These are phyloP conservation scores for Drosophila dunni DNA, from an alignment of 1,140 invertebrate species.

Conservation along the genomic window DNA sequence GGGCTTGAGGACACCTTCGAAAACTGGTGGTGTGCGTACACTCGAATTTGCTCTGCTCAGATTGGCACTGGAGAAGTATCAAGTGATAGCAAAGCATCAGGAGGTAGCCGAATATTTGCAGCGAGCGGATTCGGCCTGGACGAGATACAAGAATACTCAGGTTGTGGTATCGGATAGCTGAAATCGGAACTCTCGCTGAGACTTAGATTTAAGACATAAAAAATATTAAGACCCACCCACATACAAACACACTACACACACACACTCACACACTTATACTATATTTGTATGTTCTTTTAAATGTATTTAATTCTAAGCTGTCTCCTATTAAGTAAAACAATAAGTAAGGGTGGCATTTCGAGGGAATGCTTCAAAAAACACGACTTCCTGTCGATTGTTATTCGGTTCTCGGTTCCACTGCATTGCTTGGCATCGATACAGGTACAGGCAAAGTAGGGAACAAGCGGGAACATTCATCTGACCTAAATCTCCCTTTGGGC, in stretches of 20 bases:
- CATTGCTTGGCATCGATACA: slow-evolving; percentile 52
- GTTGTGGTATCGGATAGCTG: slow-evolving; percentile 48
- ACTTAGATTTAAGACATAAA: background rate
- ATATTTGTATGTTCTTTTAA: background rate
- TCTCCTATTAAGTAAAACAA: slow-evolving; percentile 35
- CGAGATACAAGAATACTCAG: slow-evolving; percentile 50
- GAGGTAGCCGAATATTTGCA: slow-evolving; percentile 49
- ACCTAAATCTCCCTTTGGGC: slow-evolving; percentile 52
- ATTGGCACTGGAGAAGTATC: slow-evolving; percentile 62
- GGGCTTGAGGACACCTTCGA: slow-evolving; percentile 36
- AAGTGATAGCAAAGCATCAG: slow-evolving; percentile 39
- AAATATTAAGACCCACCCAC: background rate
- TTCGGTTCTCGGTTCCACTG: slow-evolving; percentile 51
- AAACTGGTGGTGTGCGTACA: slow-evolving; percentile 46
- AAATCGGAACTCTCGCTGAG: background rate
- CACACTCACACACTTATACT: background rate
- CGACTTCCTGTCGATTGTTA: slow-evolving; percentile 63
- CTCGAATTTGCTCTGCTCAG: slow-evolving; percentile 69
- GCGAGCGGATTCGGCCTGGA: slow-evolving; percentile 49
- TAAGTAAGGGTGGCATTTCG: slow-evolving; percentile 29
- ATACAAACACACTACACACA: background rate
- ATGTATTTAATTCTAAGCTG: slow-evolving; percentile 14
- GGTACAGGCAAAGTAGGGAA: slow-evolving; percentile 35
- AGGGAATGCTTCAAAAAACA: slow-evolving; percentile 46
- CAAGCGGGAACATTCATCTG: slow-evolving; percentile 21